Evolutionary conservation across 2,113 vertebrate species (phyloP).

Genomic region (Agapornis roseicollis): DNA sequence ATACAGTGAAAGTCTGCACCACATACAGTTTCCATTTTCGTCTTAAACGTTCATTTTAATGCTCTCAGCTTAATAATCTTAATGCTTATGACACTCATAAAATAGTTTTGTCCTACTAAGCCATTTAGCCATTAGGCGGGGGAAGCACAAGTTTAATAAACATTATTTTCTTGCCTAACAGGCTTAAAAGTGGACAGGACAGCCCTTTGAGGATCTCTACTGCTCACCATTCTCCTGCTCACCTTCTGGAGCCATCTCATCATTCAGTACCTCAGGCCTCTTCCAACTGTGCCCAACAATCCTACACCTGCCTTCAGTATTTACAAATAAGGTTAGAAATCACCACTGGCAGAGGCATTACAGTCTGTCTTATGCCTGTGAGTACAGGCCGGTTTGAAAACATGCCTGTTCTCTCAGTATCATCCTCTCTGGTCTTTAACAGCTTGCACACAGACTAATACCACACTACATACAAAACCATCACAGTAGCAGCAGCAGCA

Average conservation of each 20-base stretch:
- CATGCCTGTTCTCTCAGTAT: neutral
- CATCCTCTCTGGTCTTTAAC: neutral
- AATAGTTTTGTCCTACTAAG: neutral
- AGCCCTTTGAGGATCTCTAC: neutral
- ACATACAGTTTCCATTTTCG: neutral
- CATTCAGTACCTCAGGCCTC: neutral
- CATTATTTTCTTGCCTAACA: neutral
- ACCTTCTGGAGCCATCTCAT: rapidly evolving
- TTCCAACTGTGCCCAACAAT: rapidly evolving
- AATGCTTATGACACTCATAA: neutral
- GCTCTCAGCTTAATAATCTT: neutral
- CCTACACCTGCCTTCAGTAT: rapidly evolving
- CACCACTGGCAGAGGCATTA: neutral
- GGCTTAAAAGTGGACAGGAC: neutral
- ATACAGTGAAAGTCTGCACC: neutral
- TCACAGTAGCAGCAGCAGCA: neutral
- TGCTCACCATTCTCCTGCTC: rapidly evolving
- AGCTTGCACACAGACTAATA: neutral
- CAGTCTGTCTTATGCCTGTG: neutral
- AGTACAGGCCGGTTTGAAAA: neutral
- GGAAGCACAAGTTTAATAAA: neutral
- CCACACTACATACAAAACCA: neutral
- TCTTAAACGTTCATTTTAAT: neutral
- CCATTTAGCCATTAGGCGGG: neutral
- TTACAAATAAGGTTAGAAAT: neutral